These are phyloP conservation scores for Rattus rattus DNA, from an alignment of 2,113 vertebrate species.

Conservation along the genomic window DNA sequence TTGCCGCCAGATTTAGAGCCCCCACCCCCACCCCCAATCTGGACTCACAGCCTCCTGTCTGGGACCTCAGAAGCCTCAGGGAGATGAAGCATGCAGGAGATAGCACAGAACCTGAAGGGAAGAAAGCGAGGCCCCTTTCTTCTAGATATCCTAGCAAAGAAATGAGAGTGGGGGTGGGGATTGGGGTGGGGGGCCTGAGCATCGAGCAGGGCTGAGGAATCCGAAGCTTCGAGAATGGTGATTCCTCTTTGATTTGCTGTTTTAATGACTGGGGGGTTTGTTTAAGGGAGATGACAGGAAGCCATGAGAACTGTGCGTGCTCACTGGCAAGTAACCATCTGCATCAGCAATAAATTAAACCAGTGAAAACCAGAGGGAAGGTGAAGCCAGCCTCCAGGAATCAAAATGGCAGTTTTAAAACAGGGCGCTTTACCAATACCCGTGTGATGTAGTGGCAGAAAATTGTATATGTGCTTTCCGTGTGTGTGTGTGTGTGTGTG, in stretches of 20 bases:
- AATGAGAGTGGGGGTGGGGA: no score
- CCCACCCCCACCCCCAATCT: no score
- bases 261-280: neutral
- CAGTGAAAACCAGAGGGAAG: no score
- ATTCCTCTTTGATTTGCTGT: neutral
- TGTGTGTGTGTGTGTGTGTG: no score
- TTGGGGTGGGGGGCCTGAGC: no score
- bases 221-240: neutral
- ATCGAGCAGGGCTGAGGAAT: neutral
- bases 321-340: neutral
- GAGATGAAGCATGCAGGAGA: neutral
- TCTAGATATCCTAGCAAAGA: neutral
- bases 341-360: neutral
- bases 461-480: neutral
- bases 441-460: neutral
- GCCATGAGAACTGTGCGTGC: neutral
- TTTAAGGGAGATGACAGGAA: constrained; percentile 29
- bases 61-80: no score
- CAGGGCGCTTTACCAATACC: neutral
- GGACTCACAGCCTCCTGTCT: neutral
- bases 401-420: neutral
- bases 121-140: neutral
- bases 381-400: neutral
- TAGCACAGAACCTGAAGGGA: neutral
- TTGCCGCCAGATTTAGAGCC: neutral